Evolutionary conservation across 2,113 vertebrate species (phyloP).

Genomic region (Synodontis membranacea): DNA sequence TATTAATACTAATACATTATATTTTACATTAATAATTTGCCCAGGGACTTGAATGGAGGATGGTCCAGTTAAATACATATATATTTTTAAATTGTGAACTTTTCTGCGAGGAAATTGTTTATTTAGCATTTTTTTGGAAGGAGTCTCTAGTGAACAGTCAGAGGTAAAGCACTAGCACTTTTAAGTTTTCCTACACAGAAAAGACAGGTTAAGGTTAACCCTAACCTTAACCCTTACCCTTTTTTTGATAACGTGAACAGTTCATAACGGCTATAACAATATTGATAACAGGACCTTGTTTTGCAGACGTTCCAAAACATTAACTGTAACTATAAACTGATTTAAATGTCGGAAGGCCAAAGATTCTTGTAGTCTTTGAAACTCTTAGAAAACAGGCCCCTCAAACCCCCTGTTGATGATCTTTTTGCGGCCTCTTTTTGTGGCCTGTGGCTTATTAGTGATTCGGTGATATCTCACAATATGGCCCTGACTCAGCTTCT

Average conservation of each 20-base stretch:
- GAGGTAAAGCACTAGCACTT: not conserved
- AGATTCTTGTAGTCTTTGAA: not conserved
- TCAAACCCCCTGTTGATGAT: not conserved
- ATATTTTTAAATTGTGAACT: not conserved
- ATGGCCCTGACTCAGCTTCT: conserved; percentile 38
- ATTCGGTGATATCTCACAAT: conserved; percentile 18
- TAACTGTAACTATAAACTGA: not conserved
- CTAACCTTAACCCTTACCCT: no score
- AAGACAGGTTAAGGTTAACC: no score
- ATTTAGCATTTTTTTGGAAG: not conserved
- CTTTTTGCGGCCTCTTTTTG: no score
- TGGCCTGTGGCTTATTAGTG: not conserved
- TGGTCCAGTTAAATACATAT: no score
- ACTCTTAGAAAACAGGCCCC: not conserved
- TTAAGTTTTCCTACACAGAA: not conserved
- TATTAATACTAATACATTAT: no score
- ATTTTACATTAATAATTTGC: no score
- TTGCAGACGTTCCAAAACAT: not conserved
- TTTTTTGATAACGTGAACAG: not conserved
- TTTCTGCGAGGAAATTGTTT: not conserved
- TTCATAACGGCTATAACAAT: not conserved
- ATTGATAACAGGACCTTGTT: not conserved
- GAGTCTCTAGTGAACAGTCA: not conserved
- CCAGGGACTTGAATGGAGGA: no score
- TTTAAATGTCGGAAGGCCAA: not conserved